A percentile compares a stretch with the other conserved stretches of the same genome.
phyloP scores from a whole-genome alignment of 2,888 invertebrate genomes.

The Zeuzera pyrina region DNA sequence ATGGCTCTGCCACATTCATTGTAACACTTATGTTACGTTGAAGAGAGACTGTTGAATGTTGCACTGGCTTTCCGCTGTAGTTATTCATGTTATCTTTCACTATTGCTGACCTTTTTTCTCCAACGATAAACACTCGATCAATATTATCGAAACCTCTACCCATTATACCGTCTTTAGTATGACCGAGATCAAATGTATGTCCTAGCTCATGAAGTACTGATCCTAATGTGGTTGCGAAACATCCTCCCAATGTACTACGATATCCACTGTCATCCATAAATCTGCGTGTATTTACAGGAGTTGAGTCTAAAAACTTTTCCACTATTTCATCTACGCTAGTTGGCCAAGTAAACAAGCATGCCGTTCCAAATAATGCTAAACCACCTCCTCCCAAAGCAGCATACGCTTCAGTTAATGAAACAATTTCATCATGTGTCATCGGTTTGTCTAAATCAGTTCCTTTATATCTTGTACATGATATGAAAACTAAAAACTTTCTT shows the following conservation, averaged over 20 bases:
- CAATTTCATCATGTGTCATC: constrained; percentile 79
- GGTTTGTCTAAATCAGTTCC: constrained; percentile 75
- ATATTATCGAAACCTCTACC: constrained; percentile 90
- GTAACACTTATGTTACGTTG: constrained; percentile 75
- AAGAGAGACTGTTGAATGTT: constrained; percentile 74
- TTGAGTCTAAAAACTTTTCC: constrained; percentile 57
- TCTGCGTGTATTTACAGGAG: constrained; percentile 78
- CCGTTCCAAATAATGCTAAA: constrained; percentile 91
- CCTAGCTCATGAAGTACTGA: constrained; percentile 94
- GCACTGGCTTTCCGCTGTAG: constrained; percentile 72
- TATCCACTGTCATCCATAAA: constrained; percentile 95
- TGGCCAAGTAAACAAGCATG: constrained; percentile 94
- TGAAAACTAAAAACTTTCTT: constrained; percentile 90
- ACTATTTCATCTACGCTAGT: constrained; percentile 78
- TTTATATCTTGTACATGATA: constrained; percentile 88
- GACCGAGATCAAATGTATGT: constrained; percentile 95
- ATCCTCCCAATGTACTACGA: constrained; percentile 88
- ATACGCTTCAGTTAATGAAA: constrained; percentile 82
- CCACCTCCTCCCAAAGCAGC: constrained; percentile 95
- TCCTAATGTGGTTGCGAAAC: constrained; percentile 92
- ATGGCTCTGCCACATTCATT: constrained; percentile 73
- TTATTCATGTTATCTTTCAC: constrained; percentile 72
- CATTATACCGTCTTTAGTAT: constrained; percentile 94
- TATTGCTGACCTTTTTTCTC: constrained; percentile 59
- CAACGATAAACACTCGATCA: constrained; percentile 81